phyloP scores from a whole-genome alignment of 2,797 vertebrate species.

The Nyctibius grandis region DNA sequence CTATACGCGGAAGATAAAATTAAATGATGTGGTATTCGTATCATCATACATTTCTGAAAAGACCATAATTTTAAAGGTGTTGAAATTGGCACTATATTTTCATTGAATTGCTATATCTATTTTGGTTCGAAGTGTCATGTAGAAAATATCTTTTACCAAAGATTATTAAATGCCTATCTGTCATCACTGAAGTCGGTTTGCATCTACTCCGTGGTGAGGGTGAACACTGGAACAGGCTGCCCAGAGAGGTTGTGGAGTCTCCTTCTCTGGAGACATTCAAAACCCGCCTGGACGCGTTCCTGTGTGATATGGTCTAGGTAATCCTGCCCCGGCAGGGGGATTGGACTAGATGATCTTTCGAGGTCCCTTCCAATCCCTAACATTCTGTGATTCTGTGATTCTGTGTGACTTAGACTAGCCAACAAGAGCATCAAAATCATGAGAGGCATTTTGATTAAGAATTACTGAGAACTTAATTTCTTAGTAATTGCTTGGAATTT shows the following conservation, averaged over 20 bases:
- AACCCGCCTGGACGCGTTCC: too few relatives aligned
- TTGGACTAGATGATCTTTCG: too few relatives aligned
- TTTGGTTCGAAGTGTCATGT: constrained; percentile 31
- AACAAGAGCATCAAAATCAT: constrained; percentile 20
- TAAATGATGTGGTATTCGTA: constrained; percentile 37
- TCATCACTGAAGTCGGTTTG: constrained; percentile 17
- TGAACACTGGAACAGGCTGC: too few relatives aligned
- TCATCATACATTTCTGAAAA: constrained; percentile 56
- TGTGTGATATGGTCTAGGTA: too few relatives aligned
- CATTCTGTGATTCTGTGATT: too few relatives aligned
- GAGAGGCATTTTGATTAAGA: constrained; percentile 45
- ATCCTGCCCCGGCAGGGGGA: too few relatives aligned
- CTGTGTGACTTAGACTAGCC: neutral
- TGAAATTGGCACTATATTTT: constrained; percentile 55
- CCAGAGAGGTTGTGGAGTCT: too few relatives aligned
- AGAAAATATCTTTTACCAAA: constrained; percentile 61
- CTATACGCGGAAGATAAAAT: constrained; percentile 55
- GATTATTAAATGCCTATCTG: constrained; percentile 42
- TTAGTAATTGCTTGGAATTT: neutral
- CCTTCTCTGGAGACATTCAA: too few relatives aligned
- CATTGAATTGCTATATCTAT: constrained; percentile 59
- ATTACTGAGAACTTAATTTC: neutral
- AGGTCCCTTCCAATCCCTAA: too few relatives aligned
- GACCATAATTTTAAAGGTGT: constrained; percentile 54
- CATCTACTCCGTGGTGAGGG: neutral